Evolutionary conservation across 2,888 invertebrate species (phyloP), one percentile per base, ranked within the genome.

Genomic region (Petrophora chlorosata): DNA sequence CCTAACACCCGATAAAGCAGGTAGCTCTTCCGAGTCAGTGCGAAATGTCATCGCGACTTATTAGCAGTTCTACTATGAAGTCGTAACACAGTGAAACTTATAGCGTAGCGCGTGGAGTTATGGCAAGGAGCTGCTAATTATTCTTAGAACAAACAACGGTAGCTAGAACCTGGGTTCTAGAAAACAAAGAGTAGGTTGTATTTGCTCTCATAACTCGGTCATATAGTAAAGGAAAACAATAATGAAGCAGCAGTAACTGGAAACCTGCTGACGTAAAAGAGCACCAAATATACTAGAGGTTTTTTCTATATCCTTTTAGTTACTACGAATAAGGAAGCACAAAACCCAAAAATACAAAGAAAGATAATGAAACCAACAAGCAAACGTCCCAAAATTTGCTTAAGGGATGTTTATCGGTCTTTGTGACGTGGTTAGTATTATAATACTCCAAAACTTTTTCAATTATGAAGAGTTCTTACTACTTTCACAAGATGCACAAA

Each of bases 71-170:
- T 53, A 32, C 51, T 59, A 56, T 50, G 53, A 64, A 49, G 53
- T 70, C 59, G 56, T 67, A 65, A 52, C 44, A 45, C 55, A 53
- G 72, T 72, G 71, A 61, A 68, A 69, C 65, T 64, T 71, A 50
- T 73, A 63, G 60, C 76, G 62, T 51, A 43, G 43, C 56, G 47
- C 53, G 73, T 62, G 63, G 73, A 65, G 59, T 19, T 19, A 48
- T 56, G 46, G 49, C 30, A 40, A 14, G 13, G 10, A 40, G 19
- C 29, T 44, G 55, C 43, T 54, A 60, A 56, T 49, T 36, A 14
- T 29, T 30, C 36, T 5, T 10, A 19, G 46, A 44, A 53, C 33
- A 23, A 41, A 45, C 35, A 49, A 51, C 40, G 43, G 40, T 44
- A 47, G 44, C 46, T 2, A 22, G n/a, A 33, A 23, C 0, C 7